Base-by-base conservation (phyloP, 35 echinoderm and acorn worm genomes). In the Strongylocentrotus purpuratus region DNA sequence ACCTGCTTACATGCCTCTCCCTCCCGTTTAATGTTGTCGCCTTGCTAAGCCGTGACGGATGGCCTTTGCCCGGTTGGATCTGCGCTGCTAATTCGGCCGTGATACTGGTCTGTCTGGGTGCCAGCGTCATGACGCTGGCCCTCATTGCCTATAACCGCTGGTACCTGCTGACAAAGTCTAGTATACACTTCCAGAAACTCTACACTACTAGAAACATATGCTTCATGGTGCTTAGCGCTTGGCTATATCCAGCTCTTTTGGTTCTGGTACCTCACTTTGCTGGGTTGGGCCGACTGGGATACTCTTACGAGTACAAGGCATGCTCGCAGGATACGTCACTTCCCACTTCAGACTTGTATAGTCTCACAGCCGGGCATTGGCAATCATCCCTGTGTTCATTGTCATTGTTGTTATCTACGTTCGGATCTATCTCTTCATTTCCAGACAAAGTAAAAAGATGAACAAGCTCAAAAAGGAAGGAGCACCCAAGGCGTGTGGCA, bases 71-170 rank as follows among this genome's bases (percentile, higher is more conserved):
- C 14, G 94, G 91, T 28, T 95, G 96, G 96, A 92, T 97, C 60
- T 97, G 96, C 90, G 71, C 90, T 1, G 22, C 61, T 20, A 33
- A 71, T 31, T 88, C 94, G 7, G 86, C 45, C 31, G 45, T 32
- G 31, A 50, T 41, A 10, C 46, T 95, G 20, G 58, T 85, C 25
- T 93, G 55, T 50, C 14, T 95, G 7, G 94, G 88, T 28, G 85
- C 85, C 17, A 95, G 94, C 47, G 91, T 95, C 25, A 95, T 78
- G 32, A 97, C 96, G 10, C 20, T 97, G 90, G 59, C 94, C 0
- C 91, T 92, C 25, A 95, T 97, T 58, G 96, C 94, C 22, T 47
- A 95, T 31, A 97, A 95, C 71, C 94, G 96, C 32, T 70, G 95
- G 12, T 45, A 86, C 9, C 47, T 97, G 22, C 70, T 97, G 14